phyloP scores from a whole-genome alignment of 2,113 vertebrate species.

The Eonycteris spelaea region DNA sequence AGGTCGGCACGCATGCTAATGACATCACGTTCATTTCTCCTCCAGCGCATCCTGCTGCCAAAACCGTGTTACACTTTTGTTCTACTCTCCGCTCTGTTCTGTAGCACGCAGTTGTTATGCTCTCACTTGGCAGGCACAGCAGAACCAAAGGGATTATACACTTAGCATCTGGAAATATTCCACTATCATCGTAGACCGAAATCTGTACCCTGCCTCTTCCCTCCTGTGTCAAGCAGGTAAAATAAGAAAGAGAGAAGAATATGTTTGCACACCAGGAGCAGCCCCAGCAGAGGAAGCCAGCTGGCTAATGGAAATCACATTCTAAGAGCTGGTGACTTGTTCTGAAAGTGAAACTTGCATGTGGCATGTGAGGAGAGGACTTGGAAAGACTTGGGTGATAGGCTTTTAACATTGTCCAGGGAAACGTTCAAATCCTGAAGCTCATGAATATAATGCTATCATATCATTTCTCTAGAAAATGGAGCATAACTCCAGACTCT shows the following conservation, averaged over 20 bases:
- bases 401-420: slow-evolving; percentile 21
- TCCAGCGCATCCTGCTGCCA: neutral
- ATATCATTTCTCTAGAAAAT: neutral
- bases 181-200: neutral
- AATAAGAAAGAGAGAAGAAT: neutral
- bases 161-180: slow-evolving; percentile 62
- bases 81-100: neutral
- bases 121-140: slow-evolving; percentile 49
- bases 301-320: neutral
- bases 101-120: neutral
- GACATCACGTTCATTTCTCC: neutral
- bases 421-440: neutral
- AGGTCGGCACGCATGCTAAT: neutral
- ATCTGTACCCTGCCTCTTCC: neutral
- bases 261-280: neutral
- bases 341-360: neutral
- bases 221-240: neutral
- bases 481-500: neutral
- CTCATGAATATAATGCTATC: neutral
- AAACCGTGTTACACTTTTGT: neutral
- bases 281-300: neutral
- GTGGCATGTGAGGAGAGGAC: neutral
- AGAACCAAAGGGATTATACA: slow-evolving; percentile 69
- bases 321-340: neutral
- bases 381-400: slow-evolving; percentile 33